Percentiles rank a stretch among this genome's conserved stretches.
These are phyloP conservation scores for Leucoraja erinaceus DNA, from an alignment of 2,113 vertebrate species.

Conservation along the genomic window DNA sequence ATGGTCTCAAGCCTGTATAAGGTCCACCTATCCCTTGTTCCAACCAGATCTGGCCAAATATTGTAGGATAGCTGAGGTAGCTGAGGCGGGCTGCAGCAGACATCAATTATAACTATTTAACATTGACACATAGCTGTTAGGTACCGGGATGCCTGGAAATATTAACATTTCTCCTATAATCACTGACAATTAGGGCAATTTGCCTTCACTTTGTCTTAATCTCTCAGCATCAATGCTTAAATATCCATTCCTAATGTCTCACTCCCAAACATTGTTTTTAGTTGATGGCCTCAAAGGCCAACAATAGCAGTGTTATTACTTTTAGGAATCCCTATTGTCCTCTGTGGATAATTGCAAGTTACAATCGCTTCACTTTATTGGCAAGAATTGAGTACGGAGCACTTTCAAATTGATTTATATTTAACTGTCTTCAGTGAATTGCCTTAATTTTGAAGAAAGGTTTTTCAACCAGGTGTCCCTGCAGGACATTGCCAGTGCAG, in stretches of 20 bases:
- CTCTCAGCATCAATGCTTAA: background rate
- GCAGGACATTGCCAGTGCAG: background rate
- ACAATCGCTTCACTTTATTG: conserved; percentile 21
- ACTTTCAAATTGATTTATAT: conserved; percentile 20
- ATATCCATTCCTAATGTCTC: background rate
- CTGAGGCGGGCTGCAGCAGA: background rate
- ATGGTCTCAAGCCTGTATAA: background rate
- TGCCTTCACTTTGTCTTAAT: background rate
- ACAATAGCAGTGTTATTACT: background rate
- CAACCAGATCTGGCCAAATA: background rate
- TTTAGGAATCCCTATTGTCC: background rate
- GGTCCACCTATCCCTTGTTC: background rate
- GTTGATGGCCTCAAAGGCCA: background rate
- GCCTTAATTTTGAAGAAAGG: background rate
- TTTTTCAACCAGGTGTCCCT: background rate
- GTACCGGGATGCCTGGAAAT: background rate
- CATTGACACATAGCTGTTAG: background rate
- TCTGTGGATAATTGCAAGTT: conserved; percentile 16
- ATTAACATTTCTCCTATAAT: background rate
- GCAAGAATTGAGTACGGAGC: conserved; percentile 23
- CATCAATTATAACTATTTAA: background rate
- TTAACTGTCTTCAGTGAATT: conserved; percentile 23
- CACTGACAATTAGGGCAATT: conserved; percentile 14
- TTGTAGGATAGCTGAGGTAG: background rate
- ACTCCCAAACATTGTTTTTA: background rate